Conservation (phyloP, 2,113 vertebrate species). For the Mustelus asterias region DNA sequence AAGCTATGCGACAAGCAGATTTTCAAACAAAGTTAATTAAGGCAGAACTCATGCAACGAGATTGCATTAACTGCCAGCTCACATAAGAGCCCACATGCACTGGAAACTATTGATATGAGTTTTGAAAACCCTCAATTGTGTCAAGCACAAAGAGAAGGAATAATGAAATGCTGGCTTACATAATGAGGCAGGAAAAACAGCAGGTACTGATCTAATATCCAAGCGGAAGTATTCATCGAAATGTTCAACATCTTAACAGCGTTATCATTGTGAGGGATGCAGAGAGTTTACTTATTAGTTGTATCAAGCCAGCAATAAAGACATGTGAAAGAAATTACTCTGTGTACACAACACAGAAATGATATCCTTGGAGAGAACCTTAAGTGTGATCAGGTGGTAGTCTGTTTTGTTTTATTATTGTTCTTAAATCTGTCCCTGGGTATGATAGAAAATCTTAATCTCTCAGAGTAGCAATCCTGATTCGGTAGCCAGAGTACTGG, state of each 20-base stretch:
- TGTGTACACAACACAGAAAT: neutral
- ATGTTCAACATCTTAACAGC: neutral
- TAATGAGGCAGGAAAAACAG: neutral
- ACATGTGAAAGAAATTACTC: neutral
- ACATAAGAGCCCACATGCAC: neutral
- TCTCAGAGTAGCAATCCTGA: neutral
- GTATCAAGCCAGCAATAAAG: neutral
- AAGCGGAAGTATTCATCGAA: neutral
- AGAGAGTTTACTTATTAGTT: neutral
- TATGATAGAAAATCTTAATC: neutral
- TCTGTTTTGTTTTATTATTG: neutral
- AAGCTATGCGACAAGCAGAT: neutral
- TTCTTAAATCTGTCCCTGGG: neutral
- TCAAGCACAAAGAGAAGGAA: neutral
- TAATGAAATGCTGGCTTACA: neutral
- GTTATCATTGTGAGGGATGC: neutral
- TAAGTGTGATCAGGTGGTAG: neutral
- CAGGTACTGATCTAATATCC: neutral
- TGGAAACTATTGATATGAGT: neutral
- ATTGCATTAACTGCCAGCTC: neutral
- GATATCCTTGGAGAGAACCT: neutral
- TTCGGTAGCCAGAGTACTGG: neutral
- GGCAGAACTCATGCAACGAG: neutral
- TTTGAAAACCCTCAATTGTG: neutral
- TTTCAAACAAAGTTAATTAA: neutral